A percentile compares a stretch with the other conserved stretches of the same genome.
Evolutionary conservation across 1,140 invertebrate species (phyloP).

Genomic region (Hylaeus anthracinus): DNA sequence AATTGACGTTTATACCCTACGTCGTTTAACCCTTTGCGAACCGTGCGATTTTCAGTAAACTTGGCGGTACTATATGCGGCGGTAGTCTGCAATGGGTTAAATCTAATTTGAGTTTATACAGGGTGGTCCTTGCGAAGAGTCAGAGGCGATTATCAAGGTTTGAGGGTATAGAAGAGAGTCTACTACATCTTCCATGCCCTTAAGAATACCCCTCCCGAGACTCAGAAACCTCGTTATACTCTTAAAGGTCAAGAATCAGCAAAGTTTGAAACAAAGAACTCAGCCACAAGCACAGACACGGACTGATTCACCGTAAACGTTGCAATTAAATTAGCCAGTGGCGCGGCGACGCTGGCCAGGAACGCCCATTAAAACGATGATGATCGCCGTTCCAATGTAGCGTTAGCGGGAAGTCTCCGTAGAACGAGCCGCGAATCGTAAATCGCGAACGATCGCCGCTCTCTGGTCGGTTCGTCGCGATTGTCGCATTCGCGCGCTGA

Average conservation of each 20-base stretch:
- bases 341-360: neutral
- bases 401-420: neutral
- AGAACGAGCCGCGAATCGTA: slow-evolving; percentile 2
- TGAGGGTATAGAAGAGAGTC: too few species aligned
- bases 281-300: neutral
- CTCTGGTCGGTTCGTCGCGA: neutral
- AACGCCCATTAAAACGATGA: slow-evolving; percentile 14
- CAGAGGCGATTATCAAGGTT: too few species aligned
- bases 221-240: too few species aligned
- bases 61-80: too few species aligned
- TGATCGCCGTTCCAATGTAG: neutral
- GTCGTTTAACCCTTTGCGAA: too few species aligned
- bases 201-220: too few species aligned
- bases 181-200: too few species aligned
- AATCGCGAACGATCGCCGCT: neutral
- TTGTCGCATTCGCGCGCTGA: slow-evolving; percentile 5
- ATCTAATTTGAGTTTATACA: too few species aligned
- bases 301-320: neutral
- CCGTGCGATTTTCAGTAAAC: too few species aligned
- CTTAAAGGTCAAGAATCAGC: neutral
- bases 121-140: too few species aligned
- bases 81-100: too few species aligned
- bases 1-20: too few species aligned
- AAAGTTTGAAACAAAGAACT: neutral
- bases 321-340: neutral